A percentile compares a stretch with the other conserved stretches of the same genome.
These are phyloP conservation scores for Patiria pectinifera DNA, from an alignment of 53 echinoderm and acorn worm species.

Conservation along the genomic window DNA sequence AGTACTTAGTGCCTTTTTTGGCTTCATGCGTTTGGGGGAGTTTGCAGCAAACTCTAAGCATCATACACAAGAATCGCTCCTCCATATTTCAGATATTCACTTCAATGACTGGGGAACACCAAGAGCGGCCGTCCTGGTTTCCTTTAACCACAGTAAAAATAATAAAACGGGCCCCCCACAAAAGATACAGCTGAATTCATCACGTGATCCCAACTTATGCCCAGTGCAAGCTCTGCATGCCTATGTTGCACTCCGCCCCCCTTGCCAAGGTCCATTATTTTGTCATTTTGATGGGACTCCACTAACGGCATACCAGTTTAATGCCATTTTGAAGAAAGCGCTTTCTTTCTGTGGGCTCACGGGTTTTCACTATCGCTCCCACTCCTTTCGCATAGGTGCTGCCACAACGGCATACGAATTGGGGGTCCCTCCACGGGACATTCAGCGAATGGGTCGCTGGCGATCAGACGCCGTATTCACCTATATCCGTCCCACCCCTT, in stretches of 20 bases:
- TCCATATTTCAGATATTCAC: background rate
- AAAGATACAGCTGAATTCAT: background rate
- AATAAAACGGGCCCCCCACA: background rate
- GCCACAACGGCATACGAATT: background rate
- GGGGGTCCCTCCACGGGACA: background rate
- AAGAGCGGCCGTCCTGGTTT: background rate
- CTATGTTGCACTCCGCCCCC: background rate
- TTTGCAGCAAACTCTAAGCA: background rate
- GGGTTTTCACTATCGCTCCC: background rate
- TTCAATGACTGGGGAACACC: background rate
- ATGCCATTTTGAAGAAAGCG: background rate
- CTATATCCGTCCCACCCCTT: background rate
- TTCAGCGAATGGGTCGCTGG: background rate
- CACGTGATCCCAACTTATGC: background rate
- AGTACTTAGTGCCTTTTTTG: no score
- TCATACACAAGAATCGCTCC: background rate
- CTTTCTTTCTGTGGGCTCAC: background rate
- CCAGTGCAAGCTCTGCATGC: background rate
- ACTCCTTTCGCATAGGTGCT: constrained; percentile 25
- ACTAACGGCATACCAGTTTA: constrained; percentile 15
- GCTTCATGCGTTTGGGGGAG: background rate
- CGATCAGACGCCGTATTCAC: background rate
- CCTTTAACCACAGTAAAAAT: background rate
- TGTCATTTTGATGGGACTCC: constrained; percentile 4
- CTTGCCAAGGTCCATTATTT: background rate